Evolutionary conservation across 1,140 invertebrate species (phyloP).

Genomic region (Hyles euphorbiae): DNA sequence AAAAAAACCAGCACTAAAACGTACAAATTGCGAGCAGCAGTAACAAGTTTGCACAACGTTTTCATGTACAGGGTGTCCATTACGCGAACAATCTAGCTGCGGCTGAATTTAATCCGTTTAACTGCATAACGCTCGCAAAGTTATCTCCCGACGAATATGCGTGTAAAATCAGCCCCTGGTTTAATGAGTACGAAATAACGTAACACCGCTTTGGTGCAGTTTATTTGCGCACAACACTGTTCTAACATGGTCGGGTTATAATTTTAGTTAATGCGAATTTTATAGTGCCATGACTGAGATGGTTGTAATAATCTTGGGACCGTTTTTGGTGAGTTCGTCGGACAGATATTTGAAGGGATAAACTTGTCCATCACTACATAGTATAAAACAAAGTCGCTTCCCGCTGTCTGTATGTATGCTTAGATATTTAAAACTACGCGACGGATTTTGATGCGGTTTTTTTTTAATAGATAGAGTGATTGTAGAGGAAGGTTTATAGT

Average conservation of each 20-base stretch:
- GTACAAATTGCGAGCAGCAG: slow-evolving; percentile 8
- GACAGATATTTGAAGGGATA: background rate
- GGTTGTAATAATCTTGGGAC: background rate
- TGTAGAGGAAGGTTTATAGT: no score
- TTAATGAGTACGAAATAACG: slow-evolving; percentile 50
- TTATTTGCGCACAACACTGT: slow-evolving; percentile 22
- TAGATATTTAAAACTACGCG: no score
- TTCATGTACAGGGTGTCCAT: slow-evolving; percentile 38
- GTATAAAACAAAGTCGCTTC: no score
- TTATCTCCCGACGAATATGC: slow-evolving; percentile 40
- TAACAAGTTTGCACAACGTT: slow-evolving; percentile 28
- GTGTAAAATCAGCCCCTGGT: slow-evolving; percentile 34
- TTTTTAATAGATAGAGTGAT: no score
- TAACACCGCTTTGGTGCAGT: slow-evolving; percentile 23
- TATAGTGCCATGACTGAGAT: background rate
- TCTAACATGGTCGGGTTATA: slow-evolving; percentile 23
- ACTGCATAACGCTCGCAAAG: slow-evolving; percentile 39
- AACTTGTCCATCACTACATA: no score
- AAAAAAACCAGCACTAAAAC: slow-evolving; percentile 14
- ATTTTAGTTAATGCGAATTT: slow-evolving; percentile 13
- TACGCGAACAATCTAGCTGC: slow-evolving; percentile 40
- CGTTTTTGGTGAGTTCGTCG: background rate
- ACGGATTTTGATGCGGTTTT: no score
- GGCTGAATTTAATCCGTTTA: slow-evolving; percentile 55
- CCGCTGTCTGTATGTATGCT: no score